Evolutionary conservation across 2,888 invertebrate species (phyloP), one percentile per base, ranked within the genome.

Genomic region (Noctua janthe): DNA sequence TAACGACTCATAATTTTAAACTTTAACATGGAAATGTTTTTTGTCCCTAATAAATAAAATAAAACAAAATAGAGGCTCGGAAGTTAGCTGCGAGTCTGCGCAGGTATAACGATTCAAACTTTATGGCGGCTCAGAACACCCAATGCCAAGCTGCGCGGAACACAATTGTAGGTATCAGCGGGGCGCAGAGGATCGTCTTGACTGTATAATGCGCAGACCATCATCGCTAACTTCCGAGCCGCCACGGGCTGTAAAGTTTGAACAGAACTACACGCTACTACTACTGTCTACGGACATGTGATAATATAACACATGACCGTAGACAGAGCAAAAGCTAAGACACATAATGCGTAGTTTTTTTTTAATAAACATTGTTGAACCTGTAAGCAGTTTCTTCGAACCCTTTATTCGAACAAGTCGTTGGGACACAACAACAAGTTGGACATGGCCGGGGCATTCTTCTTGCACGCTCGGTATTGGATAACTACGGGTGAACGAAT

Each of bases 351-450:
- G 5, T n/a, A 43, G 15, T n/a, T 39, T 39, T 47, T 54, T 71
- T 29, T 7, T 13, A 10, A 74, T 56, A 74, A 35, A 29, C 17
- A 23, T 11, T 47, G 23, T 74, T 74, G 20, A 56, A 76, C 54
- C 75, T 76, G 75, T 76, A 20, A 35, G 5, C 23, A 47, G 35
- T 23, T 47, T 59, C 75, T 74, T 74, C 47, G 13, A 74, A 47
- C 47, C 23, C 3, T 59, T 76, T 23, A 17, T 47, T 76, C 7
- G 35, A 47, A 47, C 11, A 13, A 29, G 29, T 74, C 23, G 17
- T 56, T 11, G 74, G 17, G 23, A 43, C 29, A 29, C 43, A 43
- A 23, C 76, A 76, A 56, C 56, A 74, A 74, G 43, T 59, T 2
- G 54, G 10, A 56, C 17, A 56, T 47, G 29, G 74, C 15, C 5